Evolutionary conservation across 2,797 vertebrate genomes (phyloP), one percentile per base, ranked within the genome.

Genomic region (Dendrocincla fuliginosa): DNA sequence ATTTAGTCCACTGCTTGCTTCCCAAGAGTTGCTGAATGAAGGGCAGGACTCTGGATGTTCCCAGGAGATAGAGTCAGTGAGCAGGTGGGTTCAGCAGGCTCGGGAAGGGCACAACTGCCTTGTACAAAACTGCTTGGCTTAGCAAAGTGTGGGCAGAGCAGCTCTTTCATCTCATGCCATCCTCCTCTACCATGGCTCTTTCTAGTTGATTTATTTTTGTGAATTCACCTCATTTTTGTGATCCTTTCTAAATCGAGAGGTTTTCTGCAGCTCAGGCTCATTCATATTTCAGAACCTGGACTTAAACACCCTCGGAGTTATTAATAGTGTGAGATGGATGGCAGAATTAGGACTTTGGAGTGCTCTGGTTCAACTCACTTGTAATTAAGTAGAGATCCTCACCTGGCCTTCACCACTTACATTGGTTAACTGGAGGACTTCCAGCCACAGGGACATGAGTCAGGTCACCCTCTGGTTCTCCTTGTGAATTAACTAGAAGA

Each of bases 281-380:
- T 97, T 96, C 86, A 9, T 97, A 84, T 97, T 97, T 97, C 89
- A 96, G 79, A 89, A 84, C 68, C 68, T 80, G 87, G 77, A 86
- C 84, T 89, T 82, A 78, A 90, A 59, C 93, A 74, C 97, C 93
- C 87, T 95, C 84, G 41, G 69, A 96, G 87, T 95, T 97, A 97
- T 94, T 98, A 97, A 97, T 96, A 97, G 78, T 64, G 69, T 33
- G 71, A 84, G 88, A 81, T 83, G 85, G 94, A 95, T n/a, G n/a
- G 90, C 93, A 90, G 87, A 78, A 46, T 91, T 96, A 92, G 97
- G 97, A 93, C 97, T 90, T 60, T 9, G 5, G n/a, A 24, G 59
- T 82, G 92, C 96, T 96, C 90, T 94, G 73, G 32, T 87, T 93
- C 75, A 68, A 24, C 28, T 83, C 52, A 22, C 19, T 61, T 63